Base-by-base conservation (phyloP, 2,113 vertebrate genomes). In the Nibea albiflora region DNA sequence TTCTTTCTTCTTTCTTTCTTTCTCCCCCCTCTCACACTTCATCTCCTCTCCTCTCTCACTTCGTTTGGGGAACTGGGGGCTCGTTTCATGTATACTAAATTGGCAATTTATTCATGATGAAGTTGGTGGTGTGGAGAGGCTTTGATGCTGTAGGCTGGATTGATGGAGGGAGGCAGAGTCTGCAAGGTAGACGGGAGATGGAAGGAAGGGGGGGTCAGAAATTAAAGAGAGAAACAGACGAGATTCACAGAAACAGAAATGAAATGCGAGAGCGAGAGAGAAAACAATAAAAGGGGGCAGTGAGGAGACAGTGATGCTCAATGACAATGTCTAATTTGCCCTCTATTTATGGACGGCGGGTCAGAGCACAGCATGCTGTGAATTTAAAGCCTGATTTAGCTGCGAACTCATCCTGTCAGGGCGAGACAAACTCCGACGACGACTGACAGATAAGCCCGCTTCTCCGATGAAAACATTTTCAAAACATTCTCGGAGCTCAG, bases 41-140 rank as follows among this genome's bases (percentile, higher is more conserved):
- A 67, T 83, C 77, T 67, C 85, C 28, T 66, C 72, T 84, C 63
- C 77, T 80, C 57, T 68, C 83, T 88, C 67, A 61, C 87, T 89
- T 83, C 73, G 86, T 90, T 88, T 80, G 85, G 92, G 92, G 91
- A 89, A 53, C 85, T 82, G 56, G 92, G 86, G 90, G 91, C 89
- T 93, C 69, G 83, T 92, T 92, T 92, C 91, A 93, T 93, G 91
- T 94, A 88, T 83, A 89, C 83, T 86, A 92, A 93, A 94, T 92
- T 93, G 92, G 79, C 92, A 94, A 94, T 94, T 92, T 93, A 91
- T 93, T 88, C 90, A 85, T 92, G 89, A 92, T 93, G 88, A 89
- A 93, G 90, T 91, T 91, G 92, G 85, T 91, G 90, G 87, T 91
- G 89, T 91, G 91, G 83, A 90, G 92, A 91, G 85, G 89, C 90